A percentile compares a stretch with the other conserved stretches of the same genome.
These are phyloP conservation scores for Corbicula japonica DNA, from an alignment of 2,888 invertebrate species.

Conservation along the genomic window DNA sequence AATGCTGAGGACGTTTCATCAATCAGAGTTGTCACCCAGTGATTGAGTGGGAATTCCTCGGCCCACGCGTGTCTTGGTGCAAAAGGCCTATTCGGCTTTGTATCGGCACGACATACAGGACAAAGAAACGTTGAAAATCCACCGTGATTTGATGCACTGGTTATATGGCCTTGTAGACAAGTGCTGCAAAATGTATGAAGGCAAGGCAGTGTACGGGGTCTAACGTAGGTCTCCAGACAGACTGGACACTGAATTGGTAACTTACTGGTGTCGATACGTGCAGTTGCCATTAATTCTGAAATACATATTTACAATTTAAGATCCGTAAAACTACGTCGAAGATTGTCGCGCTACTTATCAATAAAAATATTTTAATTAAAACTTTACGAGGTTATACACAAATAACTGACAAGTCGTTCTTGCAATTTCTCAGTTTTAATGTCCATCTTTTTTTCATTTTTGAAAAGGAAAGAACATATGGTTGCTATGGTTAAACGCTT, in stretches of 20 bases:
- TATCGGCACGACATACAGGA: constrained; percentile 64
- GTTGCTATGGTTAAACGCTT: no score
- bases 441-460: no score
- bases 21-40: constrained; percentile 62
- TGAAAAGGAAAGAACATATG: no score
- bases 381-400: no score
- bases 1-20: constrained; percentile 47
- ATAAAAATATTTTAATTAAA: no score
- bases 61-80: constrained; percentile 53
- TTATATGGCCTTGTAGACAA: constrained; percentile 64
- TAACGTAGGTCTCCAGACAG: constrained; percentile 58
- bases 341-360: no score
- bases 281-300: constrained; percentile 46
- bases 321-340: no score
- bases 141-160: constrained; percentile 22
- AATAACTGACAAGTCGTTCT: no score
- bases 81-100: constrained; percentile 53
- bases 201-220: constrained; percentile 69
- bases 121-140: constrained; percentile 57
- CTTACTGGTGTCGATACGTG: constrained; percentile 27
- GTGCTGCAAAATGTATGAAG: constrained; percentile 68
- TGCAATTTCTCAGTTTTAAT: no score
- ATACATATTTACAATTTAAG: no score
- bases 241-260: constrained; percentile 59
- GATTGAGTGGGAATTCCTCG: constrained; percentile 67